Base-by-base conservation (phyloP, 2,797 vertebrate species). In the Pempheris klunzingeri region DNA sequence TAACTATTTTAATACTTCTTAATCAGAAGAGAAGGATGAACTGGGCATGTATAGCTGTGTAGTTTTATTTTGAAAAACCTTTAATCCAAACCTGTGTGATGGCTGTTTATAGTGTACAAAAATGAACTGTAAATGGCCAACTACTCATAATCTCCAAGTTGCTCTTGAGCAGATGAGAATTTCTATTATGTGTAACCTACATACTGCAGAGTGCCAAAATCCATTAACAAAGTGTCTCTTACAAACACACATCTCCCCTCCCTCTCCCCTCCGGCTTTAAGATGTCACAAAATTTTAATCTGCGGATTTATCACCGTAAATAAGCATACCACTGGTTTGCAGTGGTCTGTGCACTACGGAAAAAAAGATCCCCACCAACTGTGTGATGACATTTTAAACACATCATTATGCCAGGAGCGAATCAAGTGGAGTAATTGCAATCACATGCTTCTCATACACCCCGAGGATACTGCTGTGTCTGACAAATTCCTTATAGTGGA, bases 371-470 rank as follows among this genome's bases (percentile, higher is more conserved):
- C 13, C 39, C 28, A 41, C 68, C 50, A 24, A 81, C 78, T 69
- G 71, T 57, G 74, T 50, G 65, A 70, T 39, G 78, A 69, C 75
- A 82, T 82, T 84, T 79, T 41, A 68, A 82, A 78, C 49, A 63
- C 61, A 70, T 78, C 69, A 63, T 75, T 80, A 73, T 66, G 36
- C 68, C 38, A 30, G 9, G 36, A 78, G 71, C 26, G 13, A 78
- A 78, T 86, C 63, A 67, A 68, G 54, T 66, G 54, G 36, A 80
- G 61, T 80, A 85, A 87, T 85, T 85, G 66, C 66, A 86, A 87
- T 89, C 80, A 85, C 80, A 80, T 86, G 81, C 66, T 75, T 68
- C 54, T 61, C 55, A 54, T 54, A 59, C 49, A 44, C 64, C 68
- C 71, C 9, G 34, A 53, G 65, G 69, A 67, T 44, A 59, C 61